phyloP scores from a whole-genome alignment of 2,797 vertebrate genomes.

The Onychomys torridus region DNA sequence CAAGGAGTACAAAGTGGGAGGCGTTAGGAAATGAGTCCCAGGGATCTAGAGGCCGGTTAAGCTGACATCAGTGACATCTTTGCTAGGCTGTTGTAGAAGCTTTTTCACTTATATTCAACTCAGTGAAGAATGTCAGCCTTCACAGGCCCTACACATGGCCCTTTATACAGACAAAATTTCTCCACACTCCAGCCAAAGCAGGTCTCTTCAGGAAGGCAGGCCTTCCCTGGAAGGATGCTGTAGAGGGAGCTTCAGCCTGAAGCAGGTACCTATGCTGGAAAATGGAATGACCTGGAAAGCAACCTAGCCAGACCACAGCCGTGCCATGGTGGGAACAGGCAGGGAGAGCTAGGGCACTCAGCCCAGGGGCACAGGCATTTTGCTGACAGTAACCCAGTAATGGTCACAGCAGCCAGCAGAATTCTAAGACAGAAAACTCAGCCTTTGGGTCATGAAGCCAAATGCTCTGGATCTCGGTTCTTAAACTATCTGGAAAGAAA shows the following conservation, averaged over 20 bases:
- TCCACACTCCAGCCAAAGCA: not conserved
- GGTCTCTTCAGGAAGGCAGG: fast-evolving
- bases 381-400: not conserved
- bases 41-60: not conserved
- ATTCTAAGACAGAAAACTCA: not conserved
- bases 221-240: not conserved
- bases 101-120: not conserved
- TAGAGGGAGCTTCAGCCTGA: not conserved
- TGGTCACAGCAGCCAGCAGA: not conserved
- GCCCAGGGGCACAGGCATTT: not conserved
- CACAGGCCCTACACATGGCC: not conserved
- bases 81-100: not conserved
- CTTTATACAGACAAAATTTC: not conserved
- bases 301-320: not conserved
- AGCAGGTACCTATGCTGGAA: not conserved
- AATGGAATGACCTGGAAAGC: not conserved
- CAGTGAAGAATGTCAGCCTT: not conserved
- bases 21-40: not conserved
- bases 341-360: not conserved
- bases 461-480: not conserved
- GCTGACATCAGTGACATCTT: not conserved
- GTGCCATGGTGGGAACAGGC: fast-evolving
- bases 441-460: not conserved
- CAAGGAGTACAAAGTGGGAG: conserved; percentile 34
- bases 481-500: not conserved